phyloP scores from a whole-genome alignment of 1,140 invertebrate genomes.

The Drosophila orena region DNA sequence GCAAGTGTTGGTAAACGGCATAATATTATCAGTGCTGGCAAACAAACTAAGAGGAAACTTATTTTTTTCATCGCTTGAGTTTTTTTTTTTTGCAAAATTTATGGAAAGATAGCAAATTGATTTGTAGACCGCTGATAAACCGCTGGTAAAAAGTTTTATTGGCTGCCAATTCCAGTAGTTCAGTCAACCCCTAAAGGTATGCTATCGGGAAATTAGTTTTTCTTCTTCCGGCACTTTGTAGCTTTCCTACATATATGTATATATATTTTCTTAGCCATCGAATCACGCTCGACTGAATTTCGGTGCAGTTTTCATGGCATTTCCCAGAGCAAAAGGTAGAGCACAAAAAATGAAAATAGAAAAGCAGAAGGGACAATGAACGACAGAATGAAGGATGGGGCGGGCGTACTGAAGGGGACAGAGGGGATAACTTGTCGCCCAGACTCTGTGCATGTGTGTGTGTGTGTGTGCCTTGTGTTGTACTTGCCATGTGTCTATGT shows the following conservation, averaged over 20 bases:
- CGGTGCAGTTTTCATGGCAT: constrained; percentile 26
- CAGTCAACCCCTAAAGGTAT: constrained; percentile 10
- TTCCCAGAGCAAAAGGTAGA: constrained; percentile 19
- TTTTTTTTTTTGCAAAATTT: not conserved
- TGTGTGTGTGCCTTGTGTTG: constrained; percentile 9
- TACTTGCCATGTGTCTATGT: constrained; percentile 64
- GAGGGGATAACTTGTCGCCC: constrained; percentile 42
- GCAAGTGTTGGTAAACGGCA: too few relatives aligned
- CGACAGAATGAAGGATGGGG: constrained; percentile 6
- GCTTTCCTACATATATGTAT: constrained; percentile 3
- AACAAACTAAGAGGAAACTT: too few relatives aligned
- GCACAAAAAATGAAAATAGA: not conserved
- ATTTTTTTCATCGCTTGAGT: too few relatives aligned
- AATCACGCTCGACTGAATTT: constrained; percentile 25
- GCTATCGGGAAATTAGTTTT: constrained; percentile 19
- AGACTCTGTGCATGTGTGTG: constrained; percentile 18
- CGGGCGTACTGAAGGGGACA: constrained; percentile 7
- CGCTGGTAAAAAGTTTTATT: not conserved
- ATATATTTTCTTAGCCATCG: constrained; percentile 7
- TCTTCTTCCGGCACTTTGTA: constrained; percentile 3
- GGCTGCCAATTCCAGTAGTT: not conserved
- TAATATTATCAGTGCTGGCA: too few relatives aligned
- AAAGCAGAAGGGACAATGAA: constrained; percentile 11
- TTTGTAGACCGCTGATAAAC: not conserved
- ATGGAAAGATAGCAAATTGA: not conserved